Percentiles rank a stretch among this genome's conserved stretches.
These are phyloP conservation scores for Calliopum simillimum DNA, from an alignment of 2,888 invertebrate genomes.

Conservation along the genomic window DNA sequence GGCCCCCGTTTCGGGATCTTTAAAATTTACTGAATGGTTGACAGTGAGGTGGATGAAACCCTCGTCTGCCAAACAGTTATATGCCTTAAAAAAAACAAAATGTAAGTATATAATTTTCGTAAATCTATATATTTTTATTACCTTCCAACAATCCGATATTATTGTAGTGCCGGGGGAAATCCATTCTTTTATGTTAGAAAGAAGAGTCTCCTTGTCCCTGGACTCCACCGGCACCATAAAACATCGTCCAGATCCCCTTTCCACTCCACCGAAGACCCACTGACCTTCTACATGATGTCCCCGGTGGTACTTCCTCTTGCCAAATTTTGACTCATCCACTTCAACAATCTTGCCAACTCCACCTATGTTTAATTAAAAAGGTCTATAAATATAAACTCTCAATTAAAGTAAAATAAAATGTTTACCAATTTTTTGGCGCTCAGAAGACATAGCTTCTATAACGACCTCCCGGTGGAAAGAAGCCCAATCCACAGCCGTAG, in stretches of 20 bases:
- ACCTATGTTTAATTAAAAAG: not conserved
- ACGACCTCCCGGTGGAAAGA: constrained; percentile 15
- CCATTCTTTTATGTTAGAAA: not conserved
- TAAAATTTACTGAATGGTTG: no score
- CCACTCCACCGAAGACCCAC: constrained; percentile 20
- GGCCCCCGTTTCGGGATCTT: no score
- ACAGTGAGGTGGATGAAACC: no score
- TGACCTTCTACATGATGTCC: constrained; percentile 1
- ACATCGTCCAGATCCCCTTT: not conserved
- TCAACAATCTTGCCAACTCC: constrained; percentile 8
- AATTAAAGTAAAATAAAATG: no score
- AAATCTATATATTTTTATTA: not conserved
- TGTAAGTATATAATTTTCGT: no score
- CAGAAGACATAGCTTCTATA: not conserved
- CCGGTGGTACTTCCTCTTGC: not conserved
- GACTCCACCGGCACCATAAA: not conserved
- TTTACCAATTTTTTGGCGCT: not conserved
- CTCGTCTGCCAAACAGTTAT: no score
- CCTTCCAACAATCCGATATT: constrained; percentile 11
- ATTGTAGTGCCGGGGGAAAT: not conserved
- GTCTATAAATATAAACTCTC: no score
- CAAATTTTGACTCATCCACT: constrained; percentile 14
- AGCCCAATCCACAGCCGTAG: constrained; percentile 7
- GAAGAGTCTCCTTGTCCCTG: not conserved
- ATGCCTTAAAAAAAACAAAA: no score